Base-by-base conservation (phyloP, 1,140 invertebrate species). In the Schlechtendalia chinensis region DNA sequence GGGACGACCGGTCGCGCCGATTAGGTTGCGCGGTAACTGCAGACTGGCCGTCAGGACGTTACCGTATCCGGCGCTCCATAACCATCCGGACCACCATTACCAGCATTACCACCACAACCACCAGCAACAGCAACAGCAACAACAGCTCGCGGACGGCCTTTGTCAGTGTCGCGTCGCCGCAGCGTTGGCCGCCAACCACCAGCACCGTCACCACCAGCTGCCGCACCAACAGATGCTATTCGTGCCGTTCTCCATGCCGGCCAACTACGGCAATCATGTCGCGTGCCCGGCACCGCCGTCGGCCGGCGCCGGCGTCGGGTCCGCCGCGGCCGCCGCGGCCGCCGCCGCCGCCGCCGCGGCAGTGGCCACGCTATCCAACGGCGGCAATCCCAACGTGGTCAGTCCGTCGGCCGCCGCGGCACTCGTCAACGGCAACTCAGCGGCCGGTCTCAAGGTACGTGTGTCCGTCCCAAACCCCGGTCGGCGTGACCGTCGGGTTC, bases 151-250 rank as follows among this genome's bases (percentile, higher is more conserved):
- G n/a, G 29, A 59, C 54, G 19, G 56, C 8, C 39, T 45, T 3
- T 77, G 54, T 12, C 54, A 61, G 22, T 71, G 74, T 50, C 74
- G 32, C 39, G 56, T 59, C 17, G 54, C 54, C 72, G 29, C 53
- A 17, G 29, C 72, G 4, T 39, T 58, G 22, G 72, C 50, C 29
- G 72, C 12, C 56, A 47, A 45, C 58, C 74, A 59, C 1, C 39
- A 56, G 27, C 65, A 47, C 1, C 65, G 47, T 11, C 63, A 67
- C 1, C 29, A 8, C 19, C 72, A 39, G 74, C 29, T 45, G 16
- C 29, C 74, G 14, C 74, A 79, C 16, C 58, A 79, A 79, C 75
- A 79, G 58, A 79, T 79, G 75, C 45, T 79, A 27, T 79, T 79
- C 39, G 75, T 79, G 8, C 75, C 75, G 58, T 79, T 61, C 11